Evolutionary conservation across 2,113 vertebrate genomes (phyloP).

Genomic region (Grammomys surdaster): DNA sequence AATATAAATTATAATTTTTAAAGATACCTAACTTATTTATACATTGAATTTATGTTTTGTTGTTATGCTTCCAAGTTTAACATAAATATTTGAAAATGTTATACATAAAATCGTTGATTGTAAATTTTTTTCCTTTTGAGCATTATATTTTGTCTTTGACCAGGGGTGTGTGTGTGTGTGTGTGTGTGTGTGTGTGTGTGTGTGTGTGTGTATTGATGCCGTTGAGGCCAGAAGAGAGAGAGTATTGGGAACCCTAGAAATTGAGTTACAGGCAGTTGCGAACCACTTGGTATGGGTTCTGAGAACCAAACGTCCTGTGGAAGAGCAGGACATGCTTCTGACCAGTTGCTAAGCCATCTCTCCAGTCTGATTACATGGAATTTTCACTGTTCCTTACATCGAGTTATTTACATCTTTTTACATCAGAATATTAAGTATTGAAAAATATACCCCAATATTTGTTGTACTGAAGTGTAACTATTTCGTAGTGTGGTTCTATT

Average conservation of each 20-base stretch:
- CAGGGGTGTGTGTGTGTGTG: background rate
- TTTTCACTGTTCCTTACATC: background rate
- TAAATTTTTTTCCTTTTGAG: slow-evolving; percentile 3
- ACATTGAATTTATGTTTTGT: background rate
- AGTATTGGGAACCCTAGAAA: background rate
- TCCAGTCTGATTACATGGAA: background rate
- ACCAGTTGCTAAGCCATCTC: background rate
- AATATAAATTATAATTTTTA: slow-evolving; percentile 34
- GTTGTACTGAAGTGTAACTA: background rate
- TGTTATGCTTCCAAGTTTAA: slow-evolving; percentile 36
- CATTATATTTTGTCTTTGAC: background rate
- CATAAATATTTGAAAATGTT: slow-evolving; percentile 18
- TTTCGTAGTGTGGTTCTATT: background rate
- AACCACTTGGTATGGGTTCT: background rate
- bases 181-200: background rate
- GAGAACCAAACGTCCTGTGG: background rate
- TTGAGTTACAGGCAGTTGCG: background rate
- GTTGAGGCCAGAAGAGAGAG: background rate
- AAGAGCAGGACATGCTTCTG: background rate
- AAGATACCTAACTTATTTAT: background rate
- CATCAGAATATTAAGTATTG: background rate
- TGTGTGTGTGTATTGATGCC: background rate
- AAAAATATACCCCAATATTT: background rate
- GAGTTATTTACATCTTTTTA: background rate
- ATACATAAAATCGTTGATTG: background rate